Conservation (phyloP, 2,797 vertebrate species). For the Cryptoprocta ferox region DNA sequence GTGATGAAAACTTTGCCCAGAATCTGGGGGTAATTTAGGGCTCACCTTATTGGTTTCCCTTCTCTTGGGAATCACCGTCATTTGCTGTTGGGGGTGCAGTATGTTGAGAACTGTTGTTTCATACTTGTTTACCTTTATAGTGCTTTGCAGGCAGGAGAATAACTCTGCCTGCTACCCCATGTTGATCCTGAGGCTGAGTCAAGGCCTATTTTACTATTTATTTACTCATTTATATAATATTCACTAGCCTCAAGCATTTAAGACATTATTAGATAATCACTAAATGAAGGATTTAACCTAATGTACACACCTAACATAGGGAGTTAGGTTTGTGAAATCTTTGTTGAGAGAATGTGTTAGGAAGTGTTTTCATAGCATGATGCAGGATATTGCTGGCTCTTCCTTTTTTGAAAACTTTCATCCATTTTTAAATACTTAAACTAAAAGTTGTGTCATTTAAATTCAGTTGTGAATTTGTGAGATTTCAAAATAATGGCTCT, state of each 20-base stretch:
- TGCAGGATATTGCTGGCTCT: background rate
- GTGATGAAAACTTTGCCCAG: background rate
- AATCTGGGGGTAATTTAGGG: background rate
- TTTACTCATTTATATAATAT: conserved; percentile 21
- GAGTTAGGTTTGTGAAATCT: conserved; percentile 18
- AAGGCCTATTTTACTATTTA: background rate
- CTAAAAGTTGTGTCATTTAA: conserved; percentile 39
- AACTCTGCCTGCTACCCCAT: background rate
- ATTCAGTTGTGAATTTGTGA: conserved; percentile 18
- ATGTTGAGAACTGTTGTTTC: background rate
- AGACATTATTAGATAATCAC: conserved; percentile 14
- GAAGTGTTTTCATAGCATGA: background rate
- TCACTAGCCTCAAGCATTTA: conserved; percentile 43
- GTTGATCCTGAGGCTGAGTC: background rate
- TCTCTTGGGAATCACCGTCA: background rate
- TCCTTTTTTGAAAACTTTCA: background rate
- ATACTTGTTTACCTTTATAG: background rate
- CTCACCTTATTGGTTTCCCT: background rate
- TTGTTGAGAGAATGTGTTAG: background rate
- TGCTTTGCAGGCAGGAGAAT: background rate
- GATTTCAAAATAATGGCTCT: conserved; percentile 12
- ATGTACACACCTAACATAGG: background rate
- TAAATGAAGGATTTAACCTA: conserved; percentile 47
- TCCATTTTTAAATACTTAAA: conserved; percentile 35
- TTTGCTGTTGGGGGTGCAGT: background rate